Evolutionary conservation across 2,797 vertebrate genomes (phyloP), one percentile per base, ranked within the genome.

Genomic region (Enteromius treurensis): DNA sequence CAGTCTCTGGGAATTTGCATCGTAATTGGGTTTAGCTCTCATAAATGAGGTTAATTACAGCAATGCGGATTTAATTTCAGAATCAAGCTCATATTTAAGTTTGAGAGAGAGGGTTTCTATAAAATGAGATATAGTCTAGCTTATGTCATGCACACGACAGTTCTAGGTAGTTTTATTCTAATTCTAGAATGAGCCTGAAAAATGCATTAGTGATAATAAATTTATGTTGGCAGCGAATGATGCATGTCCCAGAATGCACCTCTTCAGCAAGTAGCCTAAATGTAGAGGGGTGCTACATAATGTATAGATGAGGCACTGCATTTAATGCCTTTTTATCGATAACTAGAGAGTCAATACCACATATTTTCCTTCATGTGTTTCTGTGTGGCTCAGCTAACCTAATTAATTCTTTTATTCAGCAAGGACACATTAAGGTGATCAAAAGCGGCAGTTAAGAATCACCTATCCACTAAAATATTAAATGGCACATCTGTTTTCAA

Each of bases 1-100:
- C 51, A 77, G 40, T 49, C 19, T 88, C 64, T 76, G 26, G 23
- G 68, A 73, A 86, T 92, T 92, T 90, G 86, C 32, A 82, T 78
- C 21, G 23, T 62, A 45, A 70, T 77, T 58, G 29, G 45, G 51
- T 42, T 71, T 71, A 79, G 29, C 77, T 70, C 2, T 68, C 34
- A 29, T 29, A 58, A 81, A 62, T 47, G 40, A 60, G 79, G 79
- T 73, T 81, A 81, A 81, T 47, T 73, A 32, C 67, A 34, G 79
- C 8, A 23, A 60, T 80, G 37, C n/a, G 65, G 51, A 58, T 42
- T 58, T 55, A 19, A 68, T 29, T 55, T 23, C 10, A 40, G 32
- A 53, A 23, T 53, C 32, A 2, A 51, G 34, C 15, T 29, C 42
- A 67, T 77, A 29, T 45, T 65, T 21, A 69, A 49, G 32, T 37